Conservation (phyloP, 92 coral and sea anemone genomes). For the Muricea muricata region DNA sequence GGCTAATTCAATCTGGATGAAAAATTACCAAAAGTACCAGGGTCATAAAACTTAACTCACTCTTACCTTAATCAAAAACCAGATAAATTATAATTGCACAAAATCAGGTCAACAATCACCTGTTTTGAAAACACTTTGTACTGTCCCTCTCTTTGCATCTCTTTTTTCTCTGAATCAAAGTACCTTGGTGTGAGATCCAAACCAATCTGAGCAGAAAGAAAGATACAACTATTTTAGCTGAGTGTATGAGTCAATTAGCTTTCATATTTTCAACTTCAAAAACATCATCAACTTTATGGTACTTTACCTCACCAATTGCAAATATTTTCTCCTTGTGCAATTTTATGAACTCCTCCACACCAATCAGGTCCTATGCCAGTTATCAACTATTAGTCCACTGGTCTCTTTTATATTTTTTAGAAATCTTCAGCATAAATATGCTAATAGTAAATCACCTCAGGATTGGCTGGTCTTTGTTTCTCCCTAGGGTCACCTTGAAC, state of each 20-base stretch:
- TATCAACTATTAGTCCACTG: not conserved
- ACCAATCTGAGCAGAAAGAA: constrained; percentile 40
- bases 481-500: constrained; percentile 38
- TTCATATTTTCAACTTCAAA: too few species aligned
- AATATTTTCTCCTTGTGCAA: constrained; percentile 75
- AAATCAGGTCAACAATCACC: constrained; percentile 48
- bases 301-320: constrained; percentile 79
- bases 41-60: too few species aligned
- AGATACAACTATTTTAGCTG: not conserved
- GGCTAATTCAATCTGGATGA: constrained; percentile 77
- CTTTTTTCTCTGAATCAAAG: constrained; percentile 76
- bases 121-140: constrained; percentile 81
- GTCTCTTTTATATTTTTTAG: too few species aligned
- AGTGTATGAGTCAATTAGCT: not conserved
- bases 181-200: constrained; percentile 93
- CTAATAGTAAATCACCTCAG: not conserved
- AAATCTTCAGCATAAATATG: too few species aligned
- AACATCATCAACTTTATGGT: too few species aligned
- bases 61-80: not conserved
- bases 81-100: not conserved
- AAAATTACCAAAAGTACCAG: not conserved
- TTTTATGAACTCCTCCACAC: constrained; percentile 80
- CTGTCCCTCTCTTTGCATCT: constrained; percentile 60
- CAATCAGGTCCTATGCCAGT: constrained; percentile 75
- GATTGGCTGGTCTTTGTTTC: constrained; percentile 34